phyloP scores from a whole-genome alignment of 2,113 vertebrate species.

The Seriola aureovittata region DNA sequence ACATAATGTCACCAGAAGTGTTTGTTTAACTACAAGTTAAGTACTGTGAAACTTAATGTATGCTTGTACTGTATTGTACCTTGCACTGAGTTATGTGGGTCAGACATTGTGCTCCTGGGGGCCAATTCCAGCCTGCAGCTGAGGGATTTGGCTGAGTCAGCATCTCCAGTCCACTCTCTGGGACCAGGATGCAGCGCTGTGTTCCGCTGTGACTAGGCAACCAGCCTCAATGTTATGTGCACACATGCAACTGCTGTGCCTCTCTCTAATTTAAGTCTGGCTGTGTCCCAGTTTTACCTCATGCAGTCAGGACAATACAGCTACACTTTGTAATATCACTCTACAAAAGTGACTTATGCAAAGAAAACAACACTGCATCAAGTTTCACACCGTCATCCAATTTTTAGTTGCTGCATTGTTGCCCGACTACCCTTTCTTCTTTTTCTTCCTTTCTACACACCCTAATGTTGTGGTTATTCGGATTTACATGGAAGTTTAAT shows the following conservation, averaged over 20 bases:
- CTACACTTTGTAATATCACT: conserved; percentile 49
- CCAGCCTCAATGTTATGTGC: conserved; percentile 76
- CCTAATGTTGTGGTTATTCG: neutral
- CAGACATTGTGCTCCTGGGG: conserved; percentile 78
- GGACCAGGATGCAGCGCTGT: conserved; percentile 73
- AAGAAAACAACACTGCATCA: conserved; percentile 46
- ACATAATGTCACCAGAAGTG: conserved; percentile 37
- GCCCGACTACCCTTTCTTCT: neutral
- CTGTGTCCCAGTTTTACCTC: conserved; percentile 77
- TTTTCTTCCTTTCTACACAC: neutral
- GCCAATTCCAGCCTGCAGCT: conserved; percentile 79
- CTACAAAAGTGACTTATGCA: conserved; percentile 44
- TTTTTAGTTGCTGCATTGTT: conserved; percentile 19
- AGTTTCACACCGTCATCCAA: conserved; percentile 20
- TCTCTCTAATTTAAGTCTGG: conserved; percentile 78
- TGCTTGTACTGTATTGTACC: conserved; percentile 50
- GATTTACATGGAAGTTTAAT: neutral
- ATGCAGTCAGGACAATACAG: conserved; percentile 62
- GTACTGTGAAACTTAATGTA: conserved; percentile 63
- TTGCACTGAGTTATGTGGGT: conserved; percentile 75
- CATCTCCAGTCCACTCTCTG: conserved; percentile 73
- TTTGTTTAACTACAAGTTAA: conserved; percentile 52
- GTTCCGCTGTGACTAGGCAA: conserved; percentile 83
- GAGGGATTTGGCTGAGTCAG: conserved; percentile 81
- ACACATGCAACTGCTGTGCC: conserved; percentile 71